Evolutionary conservation across 2,888 invertebrate species (phyloP).

Genomic region (Acanthosepion esculentum): DNA sequence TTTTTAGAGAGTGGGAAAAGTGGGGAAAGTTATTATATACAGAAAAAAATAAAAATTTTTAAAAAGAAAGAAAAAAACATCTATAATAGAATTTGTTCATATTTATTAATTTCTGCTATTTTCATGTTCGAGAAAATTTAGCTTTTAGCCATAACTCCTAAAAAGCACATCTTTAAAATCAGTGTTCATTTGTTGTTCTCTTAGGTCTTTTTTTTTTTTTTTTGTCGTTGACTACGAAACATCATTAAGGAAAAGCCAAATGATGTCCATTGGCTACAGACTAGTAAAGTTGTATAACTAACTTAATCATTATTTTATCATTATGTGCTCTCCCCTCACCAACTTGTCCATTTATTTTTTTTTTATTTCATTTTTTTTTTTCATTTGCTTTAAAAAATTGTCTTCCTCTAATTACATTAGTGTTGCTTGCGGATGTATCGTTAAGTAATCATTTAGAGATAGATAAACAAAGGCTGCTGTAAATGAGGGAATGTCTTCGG

Average conservation of each 20-base stretch:
- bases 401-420: neutral
- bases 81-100: neutral
- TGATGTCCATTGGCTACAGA: neutral
- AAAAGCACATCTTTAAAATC: neutral
- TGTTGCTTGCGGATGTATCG: constrained; percentile 12
- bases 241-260: neutral
- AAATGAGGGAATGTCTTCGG: neutral
- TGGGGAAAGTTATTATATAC: too few relatives aligned
- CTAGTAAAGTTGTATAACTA: neutral
- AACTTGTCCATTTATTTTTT: neutral
- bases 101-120: constrained; percentile 33
- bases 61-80: neutral
- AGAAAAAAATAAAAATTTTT: too few relatives aligned
- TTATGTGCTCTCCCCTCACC: neutral
- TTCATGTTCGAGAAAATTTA: neutral
- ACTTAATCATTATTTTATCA: constrained; percentile 33
- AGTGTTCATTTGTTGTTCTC: neutral
- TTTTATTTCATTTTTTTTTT: neutral
- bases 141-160: neutral
- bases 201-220: neutral
- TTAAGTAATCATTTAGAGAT: neutral
- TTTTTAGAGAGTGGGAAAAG: too few relatives aligned
- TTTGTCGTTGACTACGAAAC: neutral
- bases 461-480: neutral
- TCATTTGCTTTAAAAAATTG: neutral